Base-by-base conservation (phyloP, 2,113 vertebrate species). In the Cephalopholis sonnerati region DNA sequence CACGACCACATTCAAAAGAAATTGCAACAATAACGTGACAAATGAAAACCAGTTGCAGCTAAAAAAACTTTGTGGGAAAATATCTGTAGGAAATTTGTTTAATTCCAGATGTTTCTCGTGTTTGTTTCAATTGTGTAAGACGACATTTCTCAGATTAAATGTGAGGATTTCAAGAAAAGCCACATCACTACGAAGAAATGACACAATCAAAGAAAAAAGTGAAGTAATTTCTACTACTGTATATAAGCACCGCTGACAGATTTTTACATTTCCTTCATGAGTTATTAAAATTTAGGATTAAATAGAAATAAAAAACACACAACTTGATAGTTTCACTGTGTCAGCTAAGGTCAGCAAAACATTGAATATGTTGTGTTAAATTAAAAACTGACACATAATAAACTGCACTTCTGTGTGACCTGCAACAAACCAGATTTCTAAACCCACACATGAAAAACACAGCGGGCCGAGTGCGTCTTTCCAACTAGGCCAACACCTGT, bases 401-500 rank as follows among this genome's bases (percentile, higher is more conserved):
- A 67, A 69, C 62, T 44, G 70, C 32, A 68, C 20, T 55, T 29
- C 36, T n/a, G 48, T 27, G 24, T 70, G 84, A 85, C 81, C 69
- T 57, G 59, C 69, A 74, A 72, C 24, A 73, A 75, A 71, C 25
- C 13, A 59, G 58, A 66, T 59, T 70, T 80, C 48, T 46, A 67
- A 81, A 84, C 68, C 71, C 54, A 85, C 80, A 90, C 24, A 67
- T 63, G 51, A 81, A 81, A 83, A 88, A 72, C 64, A 67, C 36
- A 82, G 57, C 48, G 1, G 55, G n/a, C 44, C 8, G 2, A 55
- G 32, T 27, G 11, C 3, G 10, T 67, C 61, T 84, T 83, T 88
- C 82, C 71, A 93, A 81, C 74, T 83, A 83, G 90, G 89, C 84
- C 74, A 85, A 90, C 93, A 93, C 91, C 90, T 94, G 92, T 76